Percentiles rank a stretch among this genome's conserved stretches.
Conservation (phyloP, 2,888 invertebrate species). For the Drosophila niveifrons region DNA sequence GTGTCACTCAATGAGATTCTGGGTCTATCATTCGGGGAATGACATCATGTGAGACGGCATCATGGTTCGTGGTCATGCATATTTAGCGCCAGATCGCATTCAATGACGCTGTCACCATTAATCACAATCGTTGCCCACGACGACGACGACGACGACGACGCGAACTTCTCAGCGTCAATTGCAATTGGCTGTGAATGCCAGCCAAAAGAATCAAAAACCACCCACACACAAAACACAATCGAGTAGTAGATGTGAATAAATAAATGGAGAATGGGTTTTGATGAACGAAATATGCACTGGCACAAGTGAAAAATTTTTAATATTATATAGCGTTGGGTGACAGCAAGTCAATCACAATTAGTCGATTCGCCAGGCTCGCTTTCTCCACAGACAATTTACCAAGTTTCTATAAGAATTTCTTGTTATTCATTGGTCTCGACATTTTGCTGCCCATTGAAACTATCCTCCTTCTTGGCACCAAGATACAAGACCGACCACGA, state of each 20-base stretch:
- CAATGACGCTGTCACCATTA: conserved; percentile 77
- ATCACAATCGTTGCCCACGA: conserved; percentile 67
- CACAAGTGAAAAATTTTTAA: conserved; percentile 55
- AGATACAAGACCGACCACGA: conserved; percentile 71
- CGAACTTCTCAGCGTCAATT: conserved; percentile 51
- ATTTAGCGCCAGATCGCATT: conserved; percentile 69
- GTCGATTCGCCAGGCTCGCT: conserved; percentile 22
- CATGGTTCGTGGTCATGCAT: conserved; percentile 54
- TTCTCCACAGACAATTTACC: conserved; percentile 1
- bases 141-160: conserved; percentile 3
- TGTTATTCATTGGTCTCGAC: neutral
- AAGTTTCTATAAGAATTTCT: no score
- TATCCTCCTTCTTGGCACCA: conserved; percentile 52
- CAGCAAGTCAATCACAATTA: conserved; percentile 66
- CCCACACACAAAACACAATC: no score
- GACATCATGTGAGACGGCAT: conserved; percentile 61
- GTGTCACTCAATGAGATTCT: conserved; percentile 53
- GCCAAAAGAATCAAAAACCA: conserved; percentile 30
- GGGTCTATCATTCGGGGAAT: conserved; percentile 47
- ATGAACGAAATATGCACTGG: conserved; percentile 55
- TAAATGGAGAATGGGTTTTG: conserved; percentile 13
- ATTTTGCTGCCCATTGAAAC: conserved; percentile 32
- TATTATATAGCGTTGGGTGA: conserved; percentile 47
- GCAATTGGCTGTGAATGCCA: conserved; percentile 52
- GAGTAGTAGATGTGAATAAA: conserved; percentile 11